phyloP scores from a whole-genome alignment of 1,140 invertebrate species.

The Tetramorium alpestre region DNA sequence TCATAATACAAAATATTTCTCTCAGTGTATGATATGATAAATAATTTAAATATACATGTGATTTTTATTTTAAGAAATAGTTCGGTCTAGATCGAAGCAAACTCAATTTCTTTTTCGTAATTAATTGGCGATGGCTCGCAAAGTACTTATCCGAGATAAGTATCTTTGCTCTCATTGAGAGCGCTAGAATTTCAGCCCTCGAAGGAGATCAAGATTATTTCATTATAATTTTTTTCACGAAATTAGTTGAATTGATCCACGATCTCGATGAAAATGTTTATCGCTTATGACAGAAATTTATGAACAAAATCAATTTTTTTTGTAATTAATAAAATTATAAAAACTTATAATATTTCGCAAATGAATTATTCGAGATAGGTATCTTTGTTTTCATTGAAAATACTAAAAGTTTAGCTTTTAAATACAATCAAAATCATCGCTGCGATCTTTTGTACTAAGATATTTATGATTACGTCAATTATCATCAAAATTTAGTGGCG shows the following conservation, averaged over 20 bases:
- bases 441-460: neutral
- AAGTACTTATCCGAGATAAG: neutral
- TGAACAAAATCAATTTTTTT: too few relatives aligned
- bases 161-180: too few relatives aligned
- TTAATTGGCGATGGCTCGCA: neutral
- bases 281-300: too few relatives aligned
- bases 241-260: neutral
- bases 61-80: neutral
- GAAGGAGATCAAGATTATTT: neutral
- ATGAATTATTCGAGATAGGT: too few relatives aligned
- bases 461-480: neutral
- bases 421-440: neutral
- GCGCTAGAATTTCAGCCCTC: neutral
- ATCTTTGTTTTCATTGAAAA: neutral
- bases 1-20: too few relatives aligned
- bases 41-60: neutral
- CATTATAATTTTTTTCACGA: neutral
- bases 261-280: too few relatives aligned
- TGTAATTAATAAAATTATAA: too few relatives aligned
- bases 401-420: neutral
- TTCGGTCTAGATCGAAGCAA: neutral
- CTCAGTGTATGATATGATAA: neutral
- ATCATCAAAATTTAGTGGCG: neutral
- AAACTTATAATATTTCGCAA: too few relatives aligned
- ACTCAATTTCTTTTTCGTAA: neutral